Evolutionary conservation across 2,888 invertebrate species (phyloP).

Genomic region (Achlya flavicornis): DNA sequence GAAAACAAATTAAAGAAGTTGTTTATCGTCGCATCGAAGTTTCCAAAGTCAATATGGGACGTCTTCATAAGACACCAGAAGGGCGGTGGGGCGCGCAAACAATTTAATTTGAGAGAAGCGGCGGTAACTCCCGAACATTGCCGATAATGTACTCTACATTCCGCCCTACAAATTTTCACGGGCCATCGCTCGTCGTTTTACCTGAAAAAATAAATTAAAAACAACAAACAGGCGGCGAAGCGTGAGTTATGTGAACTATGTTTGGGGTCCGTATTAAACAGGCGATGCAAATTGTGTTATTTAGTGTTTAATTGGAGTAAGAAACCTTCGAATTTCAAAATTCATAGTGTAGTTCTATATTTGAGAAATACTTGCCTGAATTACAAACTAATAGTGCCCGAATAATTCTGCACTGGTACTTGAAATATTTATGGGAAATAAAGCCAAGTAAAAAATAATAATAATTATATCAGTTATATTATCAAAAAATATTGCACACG

Average conservation of each 20-base stretch:
- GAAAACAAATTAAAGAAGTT: slow-evolving; percentile 5
- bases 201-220: slow-evolving; percentile 46
- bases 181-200: slow-evolving; percentile 44
- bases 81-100: slow-evolving; percentile 51
- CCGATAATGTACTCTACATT: slow-evolving; percentile 68
- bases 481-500: no score
- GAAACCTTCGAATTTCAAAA: neutral
- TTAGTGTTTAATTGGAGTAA: slow-evolving; percentile 16
- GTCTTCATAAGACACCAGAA: slow-evolving; percentile 14
- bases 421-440: no score
- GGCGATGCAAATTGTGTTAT: slow-evolving; percentile 20
- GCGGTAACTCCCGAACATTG: slow-evolving; percentile 46
- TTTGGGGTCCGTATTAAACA: neutral
- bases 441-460: no score
- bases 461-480: no score
- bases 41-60: slow-evolving; percentile 15
- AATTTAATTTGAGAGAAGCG: slow-evolving; percentile 65
- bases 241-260: slow-evolving; percentile 21
- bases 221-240: slow-evolving; percentile 31
- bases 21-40: neutral
- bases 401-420: no score
- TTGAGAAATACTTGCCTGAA: no score
- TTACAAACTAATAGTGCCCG: no score
- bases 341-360: no score
- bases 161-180: slow-evolving; percentile 65